Percentiles rank a stretch among this genome's conserved stretches.
Evolutionary conservation across 2,797 vertebrate genomes (phyloP).

Genomic region (Petrocephalus schoutedeni): DNA sequence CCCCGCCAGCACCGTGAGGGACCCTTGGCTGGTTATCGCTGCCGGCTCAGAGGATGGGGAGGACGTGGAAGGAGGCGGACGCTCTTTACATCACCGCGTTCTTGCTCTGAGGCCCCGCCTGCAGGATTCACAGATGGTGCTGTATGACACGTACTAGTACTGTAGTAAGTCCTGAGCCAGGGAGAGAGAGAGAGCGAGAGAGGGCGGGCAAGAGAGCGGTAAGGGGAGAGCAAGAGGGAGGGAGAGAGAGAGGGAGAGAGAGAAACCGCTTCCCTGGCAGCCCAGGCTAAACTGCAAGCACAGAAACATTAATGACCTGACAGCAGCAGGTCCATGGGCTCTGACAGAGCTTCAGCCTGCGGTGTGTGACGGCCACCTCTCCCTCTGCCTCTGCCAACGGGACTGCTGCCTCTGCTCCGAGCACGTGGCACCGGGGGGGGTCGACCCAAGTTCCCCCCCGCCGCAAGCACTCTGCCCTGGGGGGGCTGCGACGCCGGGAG

Average conservation of each 20-base stretch:
- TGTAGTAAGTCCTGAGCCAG: constrained; percentile 43
- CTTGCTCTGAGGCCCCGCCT: constrained; percentile 62
- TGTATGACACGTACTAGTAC: constrained; percentile 51
- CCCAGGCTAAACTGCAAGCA: constrained; percentile 47
- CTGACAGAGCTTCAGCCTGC: constrained; percentile 35
- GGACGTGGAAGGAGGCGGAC: constrained; percentile 38
- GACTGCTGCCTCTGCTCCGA: constrained; percentile 23
- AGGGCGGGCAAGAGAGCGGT: not conserved
- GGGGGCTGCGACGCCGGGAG: constrained; percentile 44
- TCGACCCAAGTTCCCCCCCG: not conserved
- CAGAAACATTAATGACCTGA: constrained; percentile 61
- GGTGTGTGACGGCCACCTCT: not conserved
- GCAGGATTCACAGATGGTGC: constrained; percentile 72
- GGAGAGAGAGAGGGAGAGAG: constrained; percentile 30
- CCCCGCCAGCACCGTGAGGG: not conserved
- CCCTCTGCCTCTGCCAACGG: not conserved
- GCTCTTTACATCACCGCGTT: constrained; percentile 29
- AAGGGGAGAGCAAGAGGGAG: constrained; percentile 32
- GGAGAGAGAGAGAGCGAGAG: constrained; percentile 30
- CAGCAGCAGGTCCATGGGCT: constrained; percentile 41
- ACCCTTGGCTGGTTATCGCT: constrained; percentile 55
- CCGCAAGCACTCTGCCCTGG: constrained; percentile 26
- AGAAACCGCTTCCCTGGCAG: constrained; percentile 41
- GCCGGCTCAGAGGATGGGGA: constrained; percentile 59
- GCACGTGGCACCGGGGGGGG: constrained; percentile 53